A percentile compares a stretch with the other conserved stretches of the same genome.
Conservation (phyloP, 2,888 invertebrate genomes). For the Petrolisthes cinctipes region DNA sequence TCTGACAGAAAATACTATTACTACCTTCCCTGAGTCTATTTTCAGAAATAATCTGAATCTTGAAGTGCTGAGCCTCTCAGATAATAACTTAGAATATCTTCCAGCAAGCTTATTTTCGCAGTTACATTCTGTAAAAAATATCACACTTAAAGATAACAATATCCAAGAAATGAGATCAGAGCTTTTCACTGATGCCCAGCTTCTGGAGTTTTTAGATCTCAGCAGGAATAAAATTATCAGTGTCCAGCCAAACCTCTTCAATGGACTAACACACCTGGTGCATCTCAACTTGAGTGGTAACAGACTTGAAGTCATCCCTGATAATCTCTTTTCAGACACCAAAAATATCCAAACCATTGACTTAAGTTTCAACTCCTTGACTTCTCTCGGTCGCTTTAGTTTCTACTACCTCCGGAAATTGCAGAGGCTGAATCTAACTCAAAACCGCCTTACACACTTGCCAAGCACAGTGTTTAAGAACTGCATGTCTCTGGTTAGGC, state of each 20-base stretch:
- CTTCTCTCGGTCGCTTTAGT: background rate
- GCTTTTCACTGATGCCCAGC: slow-evolving; percentile 18
- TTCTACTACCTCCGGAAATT: slow-evolving; percentile 30
- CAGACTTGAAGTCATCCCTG: slow-evolving; percentile 24
- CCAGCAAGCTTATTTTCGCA: slow-evolving; percentile 17
- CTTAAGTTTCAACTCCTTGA: slow-evolving; percentile 27
- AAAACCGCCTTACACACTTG: slow-evolving; percentile 42
- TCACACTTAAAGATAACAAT: slow-evolving; percentile 24
- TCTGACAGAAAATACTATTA: background rate
- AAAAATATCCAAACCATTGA: slow-evolving; percentile 16
- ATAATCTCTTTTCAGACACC: slow-evolving; percentile 29
- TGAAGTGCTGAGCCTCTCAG: slow-evolving; percentile 11
- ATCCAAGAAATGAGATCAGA: slow-evolving; percentile 10
- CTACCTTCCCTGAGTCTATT: slow-evolving; percentile 26
- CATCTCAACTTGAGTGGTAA: slow-evolving; percentile 24
- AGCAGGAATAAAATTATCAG: slow-evolving; percentile 31
- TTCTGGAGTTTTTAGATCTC: slow-evolving; percentile 25
- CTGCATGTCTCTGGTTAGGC: background rate
- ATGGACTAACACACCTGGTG: background rate
- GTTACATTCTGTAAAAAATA: slow-evolving; percentile 4
- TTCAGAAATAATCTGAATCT: slow-evolving; percentile 14
- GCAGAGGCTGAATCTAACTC: slow-evolving; percentile 26
- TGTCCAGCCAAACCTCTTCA: slow-evolving; percentile 25
- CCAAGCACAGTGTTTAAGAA: slow-evolving; percentile 15
- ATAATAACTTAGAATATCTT: slow-evolving; percentile 21